Percentiles rank a stretch among this genome's conserved stretches.
Evolutionary conservation across 2,797 vertebrate species (phyloP).

Genomic region (Kryptolebias ocellatus): DNA sequence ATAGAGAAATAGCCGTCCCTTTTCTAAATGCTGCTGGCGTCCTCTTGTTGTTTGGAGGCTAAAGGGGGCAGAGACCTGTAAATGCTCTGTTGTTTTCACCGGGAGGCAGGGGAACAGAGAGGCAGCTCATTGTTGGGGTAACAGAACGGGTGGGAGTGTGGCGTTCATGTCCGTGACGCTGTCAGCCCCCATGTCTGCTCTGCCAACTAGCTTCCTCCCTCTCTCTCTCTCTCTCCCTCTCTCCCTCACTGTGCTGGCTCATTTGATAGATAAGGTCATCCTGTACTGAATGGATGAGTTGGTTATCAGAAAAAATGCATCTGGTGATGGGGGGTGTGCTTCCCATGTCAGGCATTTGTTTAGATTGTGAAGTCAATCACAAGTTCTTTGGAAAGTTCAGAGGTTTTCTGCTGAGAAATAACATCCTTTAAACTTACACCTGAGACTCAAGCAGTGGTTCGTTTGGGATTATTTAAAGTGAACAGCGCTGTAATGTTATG

Average conservation of each 20-base stretch:
- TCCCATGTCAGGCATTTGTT: conserved; percentile 1
- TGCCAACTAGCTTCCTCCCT: conserved; percentile 53
- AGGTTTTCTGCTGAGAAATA: background rate
- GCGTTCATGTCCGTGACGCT: conserved; percentile 22
- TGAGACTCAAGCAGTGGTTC: conserved; percentile 10
- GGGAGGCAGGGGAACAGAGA: conserved; percentile 35
- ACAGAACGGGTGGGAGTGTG: conserved; percentile 25
- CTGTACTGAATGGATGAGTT: conserved; percentile 36
- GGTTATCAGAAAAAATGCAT: conserved; percentile 37
- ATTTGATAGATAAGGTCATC: conserved; percentile 50
- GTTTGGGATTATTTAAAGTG: conserved; percentile 5
- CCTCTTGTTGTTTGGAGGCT: conserved; percentile 20
- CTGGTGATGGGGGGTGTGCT: conserved; percentile 1
- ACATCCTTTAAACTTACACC: background rate
- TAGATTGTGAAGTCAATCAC: background rate
- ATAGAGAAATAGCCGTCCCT: conserved; percentile 16
- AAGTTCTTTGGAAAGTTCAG: background rate
- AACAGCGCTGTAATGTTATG: conserved; percentile 7
- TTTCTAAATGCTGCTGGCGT: conserved; percentile 62
- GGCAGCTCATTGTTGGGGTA: conserved; percentile 31
- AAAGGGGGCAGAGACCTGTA: conserved; percentile 26
- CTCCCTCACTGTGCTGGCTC: conserved; percentile 27
- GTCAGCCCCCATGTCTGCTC: conserved; percentile 17
- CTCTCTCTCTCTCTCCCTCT: background rate
- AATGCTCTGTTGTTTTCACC: conserved; percentile 41